Conservation (phyloP, 2,113 vertebrate genomes). For the Eretmodus cyanostictus region DNA sequence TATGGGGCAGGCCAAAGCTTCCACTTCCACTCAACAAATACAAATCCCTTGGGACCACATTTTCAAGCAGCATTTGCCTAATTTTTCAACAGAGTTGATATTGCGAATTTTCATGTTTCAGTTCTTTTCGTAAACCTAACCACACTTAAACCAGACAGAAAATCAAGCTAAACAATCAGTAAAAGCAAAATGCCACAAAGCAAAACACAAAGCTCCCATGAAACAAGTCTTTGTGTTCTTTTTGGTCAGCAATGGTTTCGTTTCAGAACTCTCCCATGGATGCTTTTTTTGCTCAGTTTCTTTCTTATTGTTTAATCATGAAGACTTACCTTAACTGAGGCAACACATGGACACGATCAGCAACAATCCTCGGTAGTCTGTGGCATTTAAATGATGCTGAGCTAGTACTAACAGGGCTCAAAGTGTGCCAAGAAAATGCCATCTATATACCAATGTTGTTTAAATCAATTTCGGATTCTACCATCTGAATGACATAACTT, state of each 20-base stretch:
- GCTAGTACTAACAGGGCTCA: neutral
- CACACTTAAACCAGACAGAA: neutral
- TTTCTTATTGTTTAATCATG: neutral
- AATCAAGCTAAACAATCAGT: neutral
- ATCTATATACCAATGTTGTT: neutral
- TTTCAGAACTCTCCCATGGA: neutral
- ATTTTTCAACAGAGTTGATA: neutral
- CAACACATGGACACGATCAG: neutral
- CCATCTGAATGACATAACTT: neutral
- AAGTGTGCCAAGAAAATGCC: neutral
- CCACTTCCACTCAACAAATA: neutral
- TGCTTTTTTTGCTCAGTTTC: neutral
- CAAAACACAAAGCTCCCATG: neutral
- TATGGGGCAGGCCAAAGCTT: fast-evolving
- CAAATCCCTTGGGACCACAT: neutral
- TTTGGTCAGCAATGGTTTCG: neutral
- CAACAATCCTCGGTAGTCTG: neutral
- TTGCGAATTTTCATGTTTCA: fast-evolving
- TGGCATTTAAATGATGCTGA: neutral
- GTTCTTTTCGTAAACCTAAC: neutral
- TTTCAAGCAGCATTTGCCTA: neutral
- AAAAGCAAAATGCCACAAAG: neutral
- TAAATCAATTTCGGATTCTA: neutral
- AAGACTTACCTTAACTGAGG: neutral
- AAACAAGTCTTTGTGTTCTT: neutral